Percentiles rank a stretch among this genome's conserved stretches.
Conservation (phyloP, 2,113 vertebrate species). For the Gallinago jamesoni region DNA sequence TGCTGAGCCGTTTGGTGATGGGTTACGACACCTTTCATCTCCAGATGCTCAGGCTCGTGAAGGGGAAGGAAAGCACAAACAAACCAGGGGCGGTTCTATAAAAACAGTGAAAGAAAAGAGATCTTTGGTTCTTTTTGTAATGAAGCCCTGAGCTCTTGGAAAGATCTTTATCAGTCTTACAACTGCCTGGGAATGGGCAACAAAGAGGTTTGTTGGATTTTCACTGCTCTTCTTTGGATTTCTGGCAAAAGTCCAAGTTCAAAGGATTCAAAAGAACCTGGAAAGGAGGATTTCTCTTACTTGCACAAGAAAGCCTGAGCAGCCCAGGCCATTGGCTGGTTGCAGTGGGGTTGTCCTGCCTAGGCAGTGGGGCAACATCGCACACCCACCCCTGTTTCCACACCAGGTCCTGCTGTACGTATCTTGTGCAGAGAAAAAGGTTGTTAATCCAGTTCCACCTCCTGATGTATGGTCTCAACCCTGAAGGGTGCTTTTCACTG, state of each 20-base stretch:
- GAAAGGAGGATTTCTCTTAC: not conserved
- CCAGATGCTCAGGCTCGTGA: not conserved
- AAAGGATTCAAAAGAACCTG: not conserved
- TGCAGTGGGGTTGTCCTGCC: not conserved
- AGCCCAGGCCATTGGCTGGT: not conserved
- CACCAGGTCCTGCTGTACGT: not conserved
- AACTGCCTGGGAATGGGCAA: not conserved
- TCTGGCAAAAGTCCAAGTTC: not conserved
- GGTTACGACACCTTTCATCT: not conserved
- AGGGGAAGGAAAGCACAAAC: not conserved
- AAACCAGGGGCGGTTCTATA: not conserved
- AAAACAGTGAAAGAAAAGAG: not conserved
- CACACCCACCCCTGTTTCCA: not conserved
- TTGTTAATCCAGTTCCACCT: not conserved
- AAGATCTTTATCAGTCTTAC: not conserved
- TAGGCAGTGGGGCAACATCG: accelerated
- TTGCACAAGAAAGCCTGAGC: not conserved
- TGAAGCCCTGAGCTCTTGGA: not conserved
- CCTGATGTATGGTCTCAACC: not conserved
- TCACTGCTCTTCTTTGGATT: not conserved
- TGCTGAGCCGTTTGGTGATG: not conserved
- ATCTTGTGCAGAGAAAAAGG: not conserved
- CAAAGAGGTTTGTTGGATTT: not conserved
- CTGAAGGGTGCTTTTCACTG: not conserved
- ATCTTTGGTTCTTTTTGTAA: not conserved